phyloP scores from a whole-genome alignment of 2,888 invertebrate genomes.

The Scaptomyza reducta region DNA sequence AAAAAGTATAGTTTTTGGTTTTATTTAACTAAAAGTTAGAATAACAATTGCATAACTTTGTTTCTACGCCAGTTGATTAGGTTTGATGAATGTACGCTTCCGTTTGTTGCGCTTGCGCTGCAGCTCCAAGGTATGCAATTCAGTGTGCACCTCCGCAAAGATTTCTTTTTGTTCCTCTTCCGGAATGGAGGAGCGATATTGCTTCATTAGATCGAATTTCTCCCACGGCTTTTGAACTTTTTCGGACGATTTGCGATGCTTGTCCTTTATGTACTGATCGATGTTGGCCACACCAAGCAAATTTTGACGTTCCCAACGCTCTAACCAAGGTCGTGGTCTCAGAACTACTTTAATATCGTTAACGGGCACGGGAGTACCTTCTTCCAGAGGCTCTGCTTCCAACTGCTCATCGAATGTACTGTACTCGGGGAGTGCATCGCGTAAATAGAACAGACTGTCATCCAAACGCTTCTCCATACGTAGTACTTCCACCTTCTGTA shows the following conservation, averaged over 20 bases:
- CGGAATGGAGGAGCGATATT: slow-evolving; percentile 94
- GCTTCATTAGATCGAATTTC: slow-evolving; percentile 96
- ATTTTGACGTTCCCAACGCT: slow-evolving; percentile 93
- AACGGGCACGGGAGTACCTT: slow-evolving; percentile 91
- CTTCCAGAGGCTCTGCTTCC: slow-evolving; percentile 92
- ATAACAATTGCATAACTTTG: slow-evolving; percentile 46
- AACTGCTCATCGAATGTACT: slow-evolving; percentile 96
- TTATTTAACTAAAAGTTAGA: slow-evolving; percentile 51
- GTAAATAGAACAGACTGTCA: slow-evolving; percentile 92
- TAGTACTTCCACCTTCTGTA: slow-evolving; percentile 95
- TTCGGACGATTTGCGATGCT: slow-evolving; percentile 85
- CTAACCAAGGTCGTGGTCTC: slow-evolving; percentile 95
- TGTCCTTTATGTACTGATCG: slow-evolving; percentile 86
- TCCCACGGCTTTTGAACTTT: slow-evolving; percentile 91
- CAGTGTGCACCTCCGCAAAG: slow-evolving; percentile 92
- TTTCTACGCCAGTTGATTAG: slow-evolving; percentile 85
- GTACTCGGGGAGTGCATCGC: slow-evolving; percentile 95
- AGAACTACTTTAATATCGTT: slow-evolving; percentile 90
- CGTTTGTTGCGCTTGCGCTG: slow-evolving; percentile 87
- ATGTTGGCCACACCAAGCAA: slow-evolving; percentile 90
- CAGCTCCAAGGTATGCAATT: slow-evolving; percentile 89
- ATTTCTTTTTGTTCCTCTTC: slow-evolving; percentile 94
- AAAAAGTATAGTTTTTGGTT: slow-evolving; percentile 20
- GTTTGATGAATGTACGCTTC: slow-evolving; percentile 87
- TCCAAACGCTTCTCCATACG: slow-evolving; percentile 97